Conservation (phyloP, 1,140 invertebrate species). For the Caenorhabditis latens region DNA sequence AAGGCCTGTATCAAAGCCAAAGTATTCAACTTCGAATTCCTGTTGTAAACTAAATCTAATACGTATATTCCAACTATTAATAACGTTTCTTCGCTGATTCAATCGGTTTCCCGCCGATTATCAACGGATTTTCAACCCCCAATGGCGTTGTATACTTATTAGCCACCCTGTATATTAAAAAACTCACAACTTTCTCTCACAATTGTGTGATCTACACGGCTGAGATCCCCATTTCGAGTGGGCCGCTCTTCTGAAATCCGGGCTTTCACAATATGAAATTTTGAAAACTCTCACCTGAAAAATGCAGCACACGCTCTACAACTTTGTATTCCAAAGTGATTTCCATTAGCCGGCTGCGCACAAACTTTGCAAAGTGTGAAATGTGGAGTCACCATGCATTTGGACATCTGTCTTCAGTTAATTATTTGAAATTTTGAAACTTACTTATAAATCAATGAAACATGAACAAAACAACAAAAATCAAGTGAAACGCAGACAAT, state of each 20-base stretch:
- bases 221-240: background rate
- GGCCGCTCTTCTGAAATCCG: background rate
- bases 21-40: too few relatives aligned
- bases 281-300: background rate
- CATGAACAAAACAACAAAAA: background rate
- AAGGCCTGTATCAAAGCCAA: too few relatives aligned
- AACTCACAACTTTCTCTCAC: constrained; percentile 2
- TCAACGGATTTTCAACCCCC: too few relatives aligned
- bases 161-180: too few relatives aligned
- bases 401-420: background rate
- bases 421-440: too few relatives aligned
- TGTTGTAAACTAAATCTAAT: too few relatives aligned
- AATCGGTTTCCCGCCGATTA: too few relatives aligned
- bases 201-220: background rate
- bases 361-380: constrained; percentile 4
- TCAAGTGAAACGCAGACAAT: background rate
- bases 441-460: too few relatives aligned
- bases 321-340: constrained; percentile 42
- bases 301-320: constrained; percentile 12
- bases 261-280: background rate
- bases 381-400: background rate
- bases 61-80: too few relatives aligned
- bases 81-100: too few relatives aligned
- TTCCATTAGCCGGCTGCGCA: background rate
- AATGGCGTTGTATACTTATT: too few relatives aligned